These are phyloP conservation scores for Cinara cedri DNA, from an alignment of 2,888 invertebrate genomes.

Conservation along the genomic window DNA sequence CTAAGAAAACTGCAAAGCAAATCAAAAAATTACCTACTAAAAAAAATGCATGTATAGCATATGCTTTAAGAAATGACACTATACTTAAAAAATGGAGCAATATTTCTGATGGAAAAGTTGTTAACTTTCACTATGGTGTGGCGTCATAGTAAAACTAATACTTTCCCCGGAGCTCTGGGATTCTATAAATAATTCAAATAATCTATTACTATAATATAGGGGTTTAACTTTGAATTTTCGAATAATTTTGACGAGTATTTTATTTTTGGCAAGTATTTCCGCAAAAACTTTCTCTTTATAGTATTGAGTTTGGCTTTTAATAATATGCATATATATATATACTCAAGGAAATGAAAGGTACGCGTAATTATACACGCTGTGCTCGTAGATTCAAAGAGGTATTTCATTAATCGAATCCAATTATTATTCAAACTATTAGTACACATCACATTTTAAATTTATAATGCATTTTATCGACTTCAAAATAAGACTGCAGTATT, in stretches of 20 bases:
- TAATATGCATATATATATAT: neutral
- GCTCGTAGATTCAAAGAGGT: neutral
- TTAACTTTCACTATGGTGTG: too few species aligned
- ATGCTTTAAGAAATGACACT: too few species aligned
- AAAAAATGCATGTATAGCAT: too few species aligned
- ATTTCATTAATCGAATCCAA: conserved; percentile 24
- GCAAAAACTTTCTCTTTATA: conserved; percentile 22
- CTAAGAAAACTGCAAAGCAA: too few species aligned
- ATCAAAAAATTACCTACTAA: too few species aligned
- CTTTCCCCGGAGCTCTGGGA: too few species aligned
- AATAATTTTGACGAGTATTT: neutral
- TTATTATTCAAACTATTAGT: neutral
- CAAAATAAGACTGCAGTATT: neutral
- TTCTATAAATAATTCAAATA: too few species aligned
- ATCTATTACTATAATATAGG: too few species aligned
- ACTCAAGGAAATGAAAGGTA: neutral
- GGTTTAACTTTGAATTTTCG: neutral
- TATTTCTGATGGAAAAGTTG: too few species aligned
- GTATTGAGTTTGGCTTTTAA: neutral
- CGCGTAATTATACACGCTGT: neutral
- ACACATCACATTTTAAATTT: neutral
- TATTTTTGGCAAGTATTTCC: neutral
- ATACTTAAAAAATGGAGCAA: too few species aligned
- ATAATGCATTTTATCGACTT: conserved; percentile 8
- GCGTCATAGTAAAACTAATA: neutral